Evolutionary conservation across 2,888 invertebrate species (phyloP).

Genomic region (Drosophila paranaensis): DNA sequence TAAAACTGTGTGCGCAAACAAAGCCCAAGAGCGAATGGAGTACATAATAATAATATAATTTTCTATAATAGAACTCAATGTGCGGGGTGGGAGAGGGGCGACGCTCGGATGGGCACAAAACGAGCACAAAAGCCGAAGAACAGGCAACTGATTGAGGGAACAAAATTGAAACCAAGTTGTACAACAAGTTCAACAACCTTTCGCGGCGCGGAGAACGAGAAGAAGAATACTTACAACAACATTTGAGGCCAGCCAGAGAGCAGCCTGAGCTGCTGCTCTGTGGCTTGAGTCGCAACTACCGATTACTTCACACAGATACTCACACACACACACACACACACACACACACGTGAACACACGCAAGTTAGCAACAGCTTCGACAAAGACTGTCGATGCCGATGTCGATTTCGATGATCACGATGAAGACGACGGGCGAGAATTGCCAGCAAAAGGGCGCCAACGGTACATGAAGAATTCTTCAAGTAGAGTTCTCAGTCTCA

Average conservation of each 20-base stretch:
- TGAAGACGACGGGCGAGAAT: constrained; percentile 69
- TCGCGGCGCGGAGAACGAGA: constrained; percentile 30
- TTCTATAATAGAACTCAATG: constrained; percentile 74
- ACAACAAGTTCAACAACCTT: constrained; percentile 73
- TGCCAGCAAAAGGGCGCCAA: constrained; percentile 72
- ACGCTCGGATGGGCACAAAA: constrained; percentile 35
- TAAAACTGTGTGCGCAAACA: constrained; percentile 65
- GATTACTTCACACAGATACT: constrained; percentile 70
- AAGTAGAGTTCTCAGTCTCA: constrained; percentile 49
- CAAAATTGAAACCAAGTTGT: constrained; percentile 63
- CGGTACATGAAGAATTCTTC: constrained; percentile 58
- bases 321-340: constrained; percentile 43
- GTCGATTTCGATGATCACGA: constrained; percentile 55
- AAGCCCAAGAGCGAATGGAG: constrained; percentile 55
- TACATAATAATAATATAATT: constrained; percentile 80
- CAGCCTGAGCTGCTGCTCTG: constrained; percentile 9
- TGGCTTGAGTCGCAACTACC: constrained; percentile 63
- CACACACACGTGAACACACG: constrained; percentile 25
- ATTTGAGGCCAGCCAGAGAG: constrained; percentile 59
- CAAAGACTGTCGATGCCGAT: constrained; percentile 35
- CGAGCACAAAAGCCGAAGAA: constrained; percentile 65
- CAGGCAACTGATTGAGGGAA: constrained; percentile 76
- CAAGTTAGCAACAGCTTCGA: constrained; percentile 43
- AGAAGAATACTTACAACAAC: constrained; percentile 56
- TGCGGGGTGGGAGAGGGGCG: constrained; percentile 2